Base-by-base conservation (phyloP, 1,140 invertebrate species). In the Temnothorax longispinosus region DNA sequence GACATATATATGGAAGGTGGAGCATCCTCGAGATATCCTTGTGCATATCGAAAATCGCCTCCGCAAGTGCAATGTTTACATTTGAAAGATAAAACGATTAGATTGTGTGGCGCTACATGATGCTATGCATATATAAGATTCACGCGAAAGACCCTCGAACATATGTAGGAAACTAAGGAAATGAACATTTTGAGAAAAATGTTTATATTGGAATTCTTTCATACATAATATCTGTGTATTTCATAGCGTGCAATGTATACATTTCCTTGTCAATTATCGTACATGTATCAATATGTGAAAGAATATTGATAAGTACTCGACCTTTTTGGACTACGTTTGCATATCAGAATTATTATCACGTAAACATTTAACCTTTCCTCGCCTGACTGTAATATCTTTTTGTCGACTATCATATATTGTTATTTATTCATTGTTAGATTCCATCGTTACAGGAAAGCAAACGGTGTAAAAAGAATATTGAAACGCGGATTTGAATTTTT, bases 1-100 rank as follows among this genome's bases (percentile, higher is more conserved):
- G 44, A 65, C 41, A 76, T 38, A 76, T 41, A 62, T 77, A 77
- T 2, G 15, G 44, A 78, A 65, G 32, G n/a, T 44, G 15, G 47
- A 80, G 64, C 77, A 32, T 32, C 13, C 32, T 78, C 58, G 58
- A 41, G 7, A 50, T 13, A 50, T n/a, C 27, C 27, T 62, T 18
- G 7, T n/a, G 56, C 41, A n/a, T 44, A 76, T 58, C 35, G 54
- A 13, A 58, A 41, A 41, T 41, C 54, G 6, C 35, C 35, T 76
- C 52, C 35, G 50, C 18, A 21, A 54, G 10, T n/a, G 69, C 32
- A 56, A 54, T 35, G 11, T 75, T 47, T 64, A n/a, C 58, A n/a
- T 38, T 38, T 41, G 60, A 10, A 50, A 72, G 27, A 32, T 69
- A 44, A 47, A 72, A 75, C 10, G 32, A 21, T 41, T 56, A 15